Evolutionary conservation across 1,140 invertebrate species (phyloP).

Genomic region (Sitobion miscanthi): DNA sequence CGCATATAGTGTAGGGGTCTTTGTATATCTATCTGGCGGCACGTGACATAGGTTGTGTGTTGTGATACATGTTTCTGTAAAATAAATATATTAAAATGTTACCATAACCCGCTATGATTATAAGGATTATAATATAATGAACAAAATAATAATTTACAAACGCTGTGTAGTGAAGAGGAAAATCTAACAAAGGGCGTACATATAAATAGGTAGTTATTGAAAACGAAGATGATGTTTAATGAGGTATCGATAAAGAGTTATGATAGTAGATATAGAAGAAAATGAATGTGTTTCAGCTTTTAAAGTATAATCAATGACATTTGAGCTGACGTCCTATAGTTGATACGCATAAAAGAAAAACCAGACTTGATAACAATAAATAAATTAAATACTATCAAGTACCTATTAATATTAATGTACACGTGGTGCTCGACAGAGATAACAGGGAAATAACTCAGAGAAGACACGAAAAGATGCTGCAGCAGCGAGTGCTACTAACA

Average conservation of each 20-base stretch:
- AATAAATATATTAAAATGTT: background rate
- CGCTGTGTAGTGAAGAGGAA: background rate
- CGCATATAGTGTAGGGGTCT: background rate
- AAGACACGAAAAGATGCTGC: background rate
- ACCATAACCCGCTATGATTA: background rate
- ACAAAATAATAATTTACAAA: background rate
- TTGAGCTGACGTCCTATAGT: too few species aligned
- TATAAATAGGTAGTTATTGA: background rate
- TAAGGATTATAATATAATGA: background rate
- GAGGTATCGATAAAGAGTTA: background rate
- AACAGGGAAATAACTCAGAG: background rate
- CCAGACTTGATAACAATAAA: background rate
- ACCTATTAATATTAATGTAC: background rate
- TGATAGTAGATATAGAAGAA: background rate
- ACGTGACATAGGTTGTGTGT: background rate
- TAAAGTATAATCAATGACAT: too few species aligned
- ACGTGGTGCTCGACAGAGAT: background rate
- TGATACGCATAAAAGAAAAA: background rate
- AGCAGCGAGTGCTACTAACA: background rate
- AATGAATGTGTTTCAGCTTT: background rate
- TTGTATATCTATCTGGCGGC: slow-evolving; percentile 19
- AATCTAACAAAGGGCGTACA: background rate
- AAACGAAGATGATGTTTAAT: background rate
- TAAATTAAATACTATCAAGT: background rate
- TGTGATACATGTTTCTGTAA: slow-evolving; percentile 26